A percentile compares a stretch with the other conserved stretches of the same genome.
These are phyloP conservation scores for Clepsis dumicolana DNA, from an alignment of 2,888 invertebrate species.

Conservation along the genomic window DNA sequence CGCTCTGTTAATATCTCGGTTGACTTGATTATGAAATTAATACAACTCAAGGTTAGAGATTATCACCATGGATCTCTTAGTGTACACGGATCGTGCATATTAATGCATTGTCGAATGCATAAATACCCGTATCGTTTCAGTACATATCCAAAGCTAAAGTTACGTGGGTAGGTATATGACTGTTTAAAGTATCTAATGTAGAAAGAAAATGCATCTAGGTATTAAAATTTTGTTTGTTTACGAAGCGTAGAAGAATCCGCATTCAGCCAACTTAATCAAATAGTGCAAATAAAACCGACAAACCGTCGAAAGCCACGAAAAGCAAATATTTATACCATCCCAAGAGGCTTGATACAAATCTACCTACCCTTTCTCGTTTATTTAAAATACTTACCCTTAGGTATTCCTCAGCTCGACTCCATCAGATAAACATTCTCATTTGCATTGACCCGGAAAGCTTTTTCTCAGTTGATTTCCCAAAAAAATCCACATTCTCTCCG, in stretches of 20 bases:
- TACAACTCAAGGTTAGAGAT: not conserved
- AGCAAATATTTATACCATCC: conserved; percentile 32
- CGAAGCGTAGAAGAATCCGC: not conserved
- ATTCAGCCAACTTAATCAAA: not conserved
- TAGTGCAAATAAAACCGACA: conserved; percentile 17
- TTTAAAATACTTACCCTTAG: conserved; percentile 47
- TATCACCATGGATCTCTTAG: not conserved
- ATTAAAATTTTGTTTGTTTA: not conserved
- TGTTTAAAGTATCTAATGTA: not conserved
- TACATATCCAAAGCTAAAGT: not conserved
- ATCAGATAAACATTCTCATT: conserved; percentile 73
- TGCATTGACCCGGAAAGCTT: conserved; percentile 80
- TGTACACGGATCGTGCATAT: not conserved
- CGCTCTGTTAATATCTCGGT: not conserved
- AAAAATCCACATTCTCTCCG: conserved; percentile 71
- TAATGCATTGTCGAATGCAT: not conserved
- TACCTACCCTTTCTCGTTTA: conserved; percentile 43
- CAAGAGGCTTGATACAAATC: conserved; percentile 35
- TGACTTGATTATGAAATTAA: not conserved
- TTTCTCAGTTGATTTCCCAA: conserved; percentile 73
- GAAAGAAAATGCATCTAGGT: not conserved
- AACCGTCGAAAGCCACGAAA: conserved; percentile 4
- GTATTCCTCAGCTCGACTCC: conserved; percentile 57
- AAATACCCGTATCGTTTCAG: not conserved
- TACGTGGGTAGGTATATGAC: not conserved